Base-by-base conservation (phyloP, 1,140 invertebrate species). In the Oryzaephilus surinamensis region DNA sequence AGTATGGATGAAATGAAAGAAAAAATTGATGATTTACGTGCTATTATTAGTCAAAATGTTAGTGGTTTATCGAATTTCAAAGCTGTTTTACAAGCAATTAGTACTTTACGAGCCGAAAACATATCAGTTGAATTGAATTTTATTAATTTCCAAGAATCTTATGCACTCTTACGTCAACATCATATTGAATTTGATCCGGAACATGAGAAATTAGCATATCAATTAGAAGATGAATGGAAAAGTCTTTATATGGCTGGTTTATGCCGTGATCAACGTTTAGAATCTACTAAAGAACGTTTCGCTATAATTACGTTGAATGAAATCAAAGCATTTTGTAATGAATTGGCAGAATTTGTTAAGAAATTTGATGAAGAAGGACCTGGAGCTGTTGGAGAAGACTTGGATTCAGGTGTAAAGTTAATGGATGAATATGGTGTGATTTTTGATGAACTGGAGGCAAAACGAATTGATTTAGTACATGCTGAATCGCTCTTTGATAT, bases 401-500 rank as follows among this genome's bases (percentile, higher is more conserved):
- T 92, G 45, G 83, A 92, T 23, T 62, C 62, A 38, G 88, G 87
- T 45, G 42, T 77, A 8, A 48, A 67, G 7, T 66, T 81, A 18
- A 78, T 86, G 73, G 73, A 79, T 69, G 66, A 77, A 54, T 93
- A 79, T 55, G 63, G 63, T 4, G 70, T 75, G 48, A 63, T 76
- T 43, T 77, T 91, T 32, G 65, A 68, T 6, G 66, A 77, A 27
- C 43, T 86, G 10, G 82, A 89, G 48, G 51, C 58, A 0, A 72
- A 72, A n/a, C 72, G 81, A 30, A 57, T 71, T 15, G 74, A 80
- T 21, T 65, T 94, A 15, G 71, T 79, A 36, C 77, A 82, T 32
- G 84, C 85, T 0, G 88, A 93, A 63, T 75, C 81, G 46, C 65
- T 93, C 1, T 94, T 95, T 63, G 84, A 90, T 50, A 74, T 90